Evolutionary conservation across 1,140 invertebrate genomes (phyloP).

Genomic region (Saxidomus purpurata): DNA sequence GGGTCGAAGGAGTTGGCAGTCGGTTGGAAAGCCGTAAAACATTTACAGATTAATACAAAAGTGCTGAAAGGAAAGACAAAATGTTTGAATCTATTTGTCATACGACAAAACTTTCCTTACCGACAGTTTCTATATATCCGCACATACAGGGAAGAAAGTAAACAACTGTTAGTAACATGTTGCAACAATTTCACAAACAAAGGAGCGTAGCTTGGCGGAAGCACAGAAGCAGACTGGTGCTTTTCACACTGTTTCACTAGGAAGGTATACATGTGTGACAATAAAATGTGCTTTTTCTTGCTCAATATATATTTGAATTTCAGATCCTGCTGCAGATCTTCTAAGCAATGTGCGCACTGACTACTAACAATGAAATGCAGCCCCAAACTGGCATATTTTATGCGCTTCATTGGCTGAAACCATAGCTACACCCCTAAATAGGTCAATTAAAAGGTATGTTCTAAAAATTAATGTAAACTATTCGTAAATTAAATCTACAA

Average conservation of each 20-base stretch:
- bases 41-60: slow-evolving; percentile 12
- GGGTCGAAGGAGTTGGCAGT: background rate
- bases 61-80: slow-evolving; percentile 50
- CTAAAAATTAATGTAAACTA: background rate
- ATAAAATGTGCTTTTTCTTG: too few species aligned
- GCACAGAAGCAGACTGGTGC: slow-evolving; percentile 3
- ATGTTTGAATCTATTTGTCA: slow-evolving; percentile 32
- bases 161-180: slow-evolving; percentile 52
- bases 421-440: background rate
- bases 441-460: background rate
- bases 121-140: slow-evolving; percentile 50
- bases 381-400: background rate
- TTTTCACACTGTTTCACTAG: background rate
- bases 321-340: too few species aligned
- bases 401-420: background rate
- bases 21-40: background rate
- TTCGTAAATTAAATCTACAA: background rate
- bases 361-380: too few species aligned
- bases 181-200: slow-evolving; percentile 11
- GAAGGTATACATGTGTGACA: background rate
- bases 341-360: too few species aligned
- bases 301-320: too few species aligned
- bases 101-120: slow-evolving; percentile 37
- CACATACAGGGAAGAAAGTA: slow-evolving; percentile 53
- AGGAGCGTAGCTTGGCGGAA: slow-evolving; percentile 13